Percentiles rank a stretch among this genome's conserved stretches.
These are phyloP conservation scores for Probosciger aterrimus DNA, from an alignment of 2,113 vertebrate species.

Conservation along the genomic window DNA sequence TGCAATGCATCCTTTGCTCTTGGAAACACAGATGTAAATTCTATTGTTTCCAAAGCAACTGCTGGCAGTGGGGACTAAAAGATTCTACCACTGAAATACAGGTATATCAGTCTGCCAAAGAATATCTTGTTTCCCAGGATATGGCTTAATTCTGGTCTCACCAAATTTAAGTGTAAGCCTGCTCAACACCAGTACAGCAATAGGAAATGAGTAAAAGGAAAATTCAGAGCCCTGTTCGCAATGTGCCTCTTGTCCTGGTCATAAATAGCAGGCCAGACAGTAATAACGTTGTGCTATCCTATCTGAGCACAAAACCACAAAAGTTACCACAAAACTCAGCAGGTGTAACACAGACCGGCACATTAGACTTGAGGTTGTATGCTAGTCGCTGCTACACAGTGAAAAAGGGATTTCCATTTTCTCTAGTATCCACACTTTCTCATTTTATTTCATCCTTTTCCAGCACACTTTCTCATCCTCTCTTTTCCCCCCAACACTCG, in stretches of 20 bases:
- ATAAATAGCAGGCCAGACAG: neutral
- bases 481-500: neutral
- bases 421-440: neutral
- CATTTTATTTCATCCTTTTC: neutral
- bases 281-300: neutral
- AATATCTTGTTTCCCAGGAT: neutral
- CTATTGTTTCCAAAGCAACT: neutral
- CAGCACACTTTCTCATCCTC: neutral
- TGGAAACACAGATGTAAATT: neutral
- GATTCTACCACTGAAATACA: neutral
- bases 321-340: neutral
- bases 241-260: neutral
- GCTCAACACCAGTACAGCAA: neutral
- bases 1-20: neutral
- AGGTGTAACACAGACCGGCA: neutral
- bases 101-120: rapidly evolving
- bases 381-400: neutral
- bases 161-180: neutral
- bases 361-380: neutral
- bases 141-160: neutral
- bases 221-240: neutral
- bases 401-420: neutral
- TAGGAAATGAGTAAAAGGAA: neutral
- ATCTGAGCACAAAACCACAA: neutral
- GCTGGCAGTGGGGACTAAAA: neutral